These are phyloP conservation scores for Aelia acuminata DNA, from an alignment of 2,888 invertebrate species.

Conservation along the genomic window DNA sequence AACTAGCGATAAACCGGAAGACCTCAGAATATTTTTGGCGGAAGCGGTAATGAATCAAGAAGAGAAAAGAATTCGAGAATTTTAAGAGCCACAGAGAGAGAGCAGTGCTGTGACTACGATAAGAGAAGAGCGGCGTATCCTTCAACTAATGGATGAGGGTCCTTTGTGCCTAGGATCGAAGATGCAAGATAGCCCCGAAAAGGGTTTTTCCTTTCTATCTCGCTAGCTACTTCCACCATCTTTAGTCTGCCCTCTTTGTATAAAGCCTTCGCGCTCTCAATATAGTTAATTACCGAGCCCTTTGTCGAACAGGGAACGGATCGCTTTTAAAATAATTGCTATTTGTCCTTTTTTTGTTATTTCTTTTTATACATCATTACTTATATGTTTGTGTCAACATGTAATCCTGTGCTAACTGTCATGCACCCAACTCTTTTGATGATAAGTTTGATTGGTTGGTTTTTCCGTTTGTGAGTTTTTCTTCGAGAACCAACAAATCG, in stretches of 20 bases:
- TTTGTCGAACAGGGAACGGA: neutral
- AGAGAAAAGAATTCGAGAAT: neutral
- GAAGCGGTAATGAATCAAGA: conserved; percentile 33
- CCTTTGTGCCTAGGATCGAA: conserved; percentile 28
- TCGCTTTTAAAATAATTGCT: neutral
- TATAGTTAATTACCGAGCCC: neutral
- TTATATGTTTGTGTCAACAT: too few species aligned
- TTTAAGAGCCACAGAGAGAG: neutral
- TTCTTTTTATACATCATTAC: too few species aligned
- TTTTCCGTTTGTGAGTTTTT: too few species aligned
- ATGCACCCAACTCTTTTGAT: too few species aligned
- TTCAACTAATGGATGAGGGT: conserved; percentile 18
- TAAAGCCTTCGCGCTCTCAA: neutral
- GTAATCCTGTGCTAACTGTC: too few species aligned
- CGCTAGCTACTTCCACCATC: conserved; percentile 22
- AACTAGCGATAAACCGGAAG: neutral
- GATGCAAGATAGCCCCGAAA: conserved; percentile 8
- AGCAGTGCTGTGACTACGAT: neutral
- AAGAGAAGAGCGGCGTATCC: neutral
- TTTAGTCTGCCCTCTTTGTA: neutral
- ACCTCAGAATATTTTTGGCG: conserved; percentile 39
- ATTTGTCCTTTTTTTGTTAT: too few species aligned
- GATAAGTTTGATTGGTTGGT: too few species aligned
- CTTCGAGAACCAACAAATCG: too few species aligned
- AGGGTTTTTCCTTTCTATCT: conserved; percentile 31